Evolutionary conservation across 2,888 invertebrate genomes (phyloP).

Genomic region (Seladonia tumulorum): DNA sequence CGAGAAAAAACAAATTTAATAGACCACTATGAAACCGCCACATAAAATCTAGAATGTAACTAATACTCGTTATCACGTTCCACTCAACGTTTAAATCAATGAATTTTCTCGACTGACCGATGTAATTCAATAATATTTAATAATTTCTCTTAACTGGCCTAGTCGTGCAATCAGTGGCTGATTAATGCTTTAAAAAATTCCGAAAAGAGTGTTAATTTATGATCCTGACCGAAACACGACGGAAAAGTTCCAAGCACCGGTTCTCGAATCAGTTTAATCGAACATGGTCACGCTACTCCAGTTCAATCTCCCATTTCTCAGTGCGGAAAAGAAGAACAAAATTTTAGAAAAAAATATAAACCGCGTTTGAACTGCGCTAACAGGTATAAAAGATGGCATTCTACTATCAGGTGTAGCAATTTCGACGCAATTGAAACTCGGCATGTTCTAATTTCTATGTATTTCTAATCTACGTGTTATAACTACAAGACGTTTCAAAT

Average conservation of each 20-base stretch:
- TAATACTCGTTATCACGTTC: not conserved
- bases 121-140: not conserved
- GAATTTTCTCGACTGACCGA: not conserved
- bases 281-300: constrained; percentile 1
- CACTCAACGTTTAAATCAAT: not conserved
- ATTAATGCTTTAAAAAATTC: not conserved
- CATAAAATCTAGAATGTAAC: not conserved
- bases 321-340: not conserved
- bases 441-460: too few relatives aligned
- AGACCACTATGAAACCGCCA: not conserved
- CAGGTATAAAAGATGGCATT: too few relatives aligned
- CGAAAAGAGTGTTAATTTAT: not conserved
- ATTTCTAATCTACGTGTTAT: too few relatives aligned
- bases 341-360: not conserved
- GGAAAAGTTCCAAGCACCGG: not conserved
- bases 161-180: not conserved
- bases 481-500: too few relatives aligned
- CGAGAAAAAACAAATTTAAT: not conserved
- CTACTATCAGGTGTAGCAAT: too few relatives aligned
- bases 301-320: not conserved
- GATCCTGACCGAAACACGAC: not conserved
- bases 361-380: not conserved
- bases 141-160: not conserved
- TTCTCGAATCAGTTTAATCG: not conserved
- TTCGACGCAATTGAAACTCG: too few relatives aligned